Conservation (phyloP, 2,888 invertebrate species). For the Acanthococcus lagerstroemiae region DNA sequence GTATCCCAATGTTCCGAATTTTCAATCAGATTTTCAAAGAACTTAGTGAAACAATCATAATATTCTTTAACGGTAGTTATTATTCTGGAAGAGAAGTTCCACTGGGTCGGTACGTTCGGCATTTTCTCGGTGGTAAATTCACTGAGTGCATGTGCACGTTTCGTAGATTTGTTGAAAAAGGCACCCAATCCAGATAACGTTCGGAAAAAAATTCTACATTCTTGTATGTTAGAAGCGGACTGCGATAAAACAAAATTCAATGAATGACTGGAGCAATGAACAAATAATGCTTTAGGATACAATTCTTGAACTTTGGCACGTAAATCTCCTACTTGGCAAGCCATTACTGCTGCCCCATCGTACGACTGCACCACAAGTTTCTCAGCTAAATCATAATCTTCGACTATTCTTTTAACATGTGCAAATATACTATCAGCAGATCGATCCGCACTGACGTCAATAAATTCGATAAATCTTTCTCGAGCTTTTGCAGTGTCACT, state of each 20-base stretch:
- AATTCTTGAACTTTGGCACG: conserved; percentile 4
- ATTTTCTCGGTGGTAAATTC: conserved; percentile 3
- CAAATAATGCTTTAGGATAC: conserved; percentile 19
- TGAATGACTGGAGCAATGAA: no score
- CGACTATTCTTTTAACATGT: no score
- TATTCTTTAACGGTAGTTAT: conserved; percentile 15
- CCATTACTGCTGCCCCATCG: neutral
- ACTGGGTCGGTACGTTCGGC: no score
- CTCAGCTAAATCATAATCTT: conserved; percentile 4
- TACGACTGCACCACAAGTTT: conserved; percentile 3
- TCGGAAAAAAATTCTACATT: conserved; percentile 18
- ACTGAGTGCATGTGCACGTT: conserved; percentile 5
- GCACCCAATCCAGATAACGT: conserved; percentile 4
- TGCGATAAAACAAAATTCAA: no score
- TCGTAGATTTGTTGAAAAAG: no score
- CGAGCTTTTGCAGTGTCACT: neutral
- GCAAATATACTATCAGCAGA: conserved; percentile 1
- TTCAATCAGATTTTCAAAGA: neutral
- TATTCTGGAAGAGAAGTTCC: conserved; percentile 19
- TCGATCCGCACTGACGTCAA: no score
- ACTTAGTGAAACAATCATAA: neutral
- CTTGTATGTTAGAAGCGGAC: no score
- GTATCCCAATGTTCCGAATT: no score
- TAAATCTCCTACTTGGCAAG: conserved; percentile 8
- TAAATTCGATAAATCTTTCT: no score